Conservation (phyloP, 2,113 vertebrate species). For the Anseranas semipalmata region DNA sequence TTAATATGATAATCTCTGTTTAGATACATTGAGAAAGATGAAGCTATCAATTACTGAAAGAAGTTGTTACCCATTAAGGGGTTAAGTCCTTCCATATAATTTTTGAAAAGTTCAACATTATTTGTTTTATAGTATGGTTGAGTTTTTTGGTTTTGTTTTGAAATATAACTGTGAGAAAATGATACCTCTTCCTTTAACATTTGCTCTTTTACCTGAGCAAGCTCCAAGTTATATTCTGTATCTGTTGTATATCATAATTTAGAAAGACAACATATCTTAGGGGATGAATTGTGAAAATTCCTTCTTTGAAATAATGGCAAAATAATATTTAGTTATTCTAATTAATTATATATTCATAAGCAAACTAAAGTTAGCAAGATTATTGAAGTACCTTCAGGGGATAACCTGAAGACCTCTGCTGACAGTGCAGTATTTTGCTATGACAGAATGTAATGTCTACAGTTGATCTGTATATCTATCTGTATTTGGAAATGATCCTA, state of each 20-base stretch:
- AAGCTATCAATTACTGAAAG: background rate
- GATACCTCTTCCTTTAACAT: background rate
- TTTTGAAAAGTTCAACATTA: background rate
- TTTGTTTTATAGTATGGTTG: background rate
- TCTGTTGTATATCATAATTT: background rate
- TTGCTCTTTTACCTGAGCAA: background rate
- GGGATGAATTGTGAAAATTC: background rate
- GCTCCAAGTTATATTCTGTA: background rate
- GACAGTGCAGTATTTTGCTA: background rate
- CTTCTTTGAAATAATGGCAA: background rate
- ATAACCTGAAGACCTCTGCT: background rate
- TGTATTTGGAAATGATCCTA: background rate
- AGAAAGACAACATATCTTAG: background rate
- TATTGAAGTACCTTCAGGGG: background rate
- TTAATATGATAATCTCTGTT: background rate
- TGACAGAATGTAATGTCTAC: background rate
- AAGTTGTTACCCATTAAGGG: background rate
- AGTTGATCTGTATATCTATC: background rate
- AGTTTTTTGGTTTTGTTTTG: background rate
- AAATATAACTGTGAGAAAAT: background rate
- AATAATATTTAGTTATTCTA: background rate
- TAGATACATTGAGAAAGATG: background rate
- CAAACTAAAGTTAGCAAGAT: background rate
- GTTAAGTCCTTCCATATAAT: background rate
- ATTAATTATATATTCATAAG: background rate